Conservation (phyloP, 1,140 invertebrate genomes). For the Diprion similis region DNA sequence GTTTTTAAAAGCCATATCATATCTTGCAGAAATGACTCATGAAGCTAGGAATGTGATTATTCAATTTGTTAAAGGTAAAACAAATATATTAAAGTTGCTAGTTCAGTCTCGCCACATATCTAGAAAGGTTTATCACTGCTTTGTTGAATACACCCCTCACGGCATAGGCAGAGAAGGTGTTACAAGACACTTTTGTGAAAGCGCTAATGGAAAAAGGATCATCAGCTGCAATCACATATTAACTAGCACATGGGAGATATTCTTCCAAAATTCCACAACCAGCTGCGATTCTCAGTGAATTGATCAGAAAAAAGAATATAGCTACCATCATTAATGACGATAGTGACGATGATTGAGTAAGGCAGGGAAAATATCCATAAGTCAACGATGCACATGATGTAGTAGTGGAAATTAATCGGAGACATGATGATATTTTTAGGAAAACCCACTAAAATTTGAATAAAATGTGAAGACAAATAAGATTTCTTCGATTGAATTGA, state of each 20-base stretch:
- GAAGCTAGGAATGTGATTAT: conserved; percentile 13
- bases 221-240: conserved; percentile 33
- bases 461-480: background rate
- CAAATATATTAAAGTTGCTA: conserved; percentile 19
- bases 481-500: too few relatives aligned
- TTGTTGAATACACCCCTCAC: conserved; percentile 18
- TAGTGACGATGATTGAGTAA: conserved; percentile 28
- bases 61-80: conserved; percentile 19
- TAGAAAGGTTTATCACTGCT: conserved; percentile 19
- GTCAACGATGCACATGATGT: background rate
- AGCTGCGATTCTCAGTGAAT: conserved; percentile 26
- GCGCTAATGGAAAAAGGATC: conserved; percentile 17
- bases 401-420: background rate
- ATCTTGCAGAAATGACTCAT: conserved; percentile 22
- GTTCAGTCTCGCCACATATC: conserved; percentile 20
- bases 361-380: background rate
- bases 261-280: conserved; percentile 28
- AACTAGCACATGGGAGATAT: conserved; percentile 29
- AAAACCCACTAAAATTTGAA: conserved; percentile 1
- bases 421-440: background rate
- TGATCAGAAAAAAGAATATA: conserved; percentile 25
- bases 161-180: conserved; percentile 14
- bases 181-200: conserved; percentile 19
- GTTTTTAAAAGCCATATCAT: conserved; percentile 15
- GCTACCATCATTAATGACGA: conserved; percentile 28